Conservation (phyloP, 2,888 invertebrate genomes). For the Blomia tropicalis region DNA sequence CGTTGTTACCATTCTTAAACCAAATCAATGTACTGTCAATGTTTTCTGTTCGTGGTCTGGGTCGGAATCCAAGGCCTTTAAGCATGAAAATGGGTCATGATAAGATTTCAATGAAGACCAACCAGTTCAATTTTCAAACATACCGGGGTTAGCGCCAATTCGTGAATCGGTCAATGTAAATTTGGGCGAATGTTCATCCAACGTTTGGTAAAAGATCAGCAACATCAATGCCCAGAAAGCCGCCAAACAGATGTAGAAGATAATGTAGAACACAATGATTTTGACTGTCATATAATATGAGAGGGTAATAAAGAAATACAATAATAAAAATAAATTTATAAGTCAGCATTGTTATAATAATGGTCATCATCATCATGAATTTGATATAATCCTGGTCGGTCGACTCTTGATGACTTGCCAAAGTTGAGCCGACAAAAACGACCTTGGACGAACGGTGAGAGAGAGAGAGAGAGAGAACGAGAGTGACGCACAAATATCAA, state of each 20-base stretch:
- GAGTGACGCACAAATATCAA: no score
- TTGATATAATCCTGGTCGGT: no score
- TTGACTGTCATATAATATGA: no score
- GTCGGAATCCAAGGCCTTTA: conserved; percentile 93
- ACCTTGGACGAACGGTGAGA: background rate
- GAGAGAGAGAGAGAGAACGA: no score
- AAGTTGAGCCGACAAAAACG: no score
- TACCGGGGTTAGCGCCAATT: conserved; percentile 87
- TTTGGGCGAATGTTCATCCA: conserved; percentile 66
- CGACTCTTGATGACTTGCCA: no score
- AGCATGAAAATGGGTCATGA: background rate
- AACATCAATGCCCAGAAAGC: conserved; percentile 89
- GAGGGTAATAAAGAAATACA: conserved; percentile 42
- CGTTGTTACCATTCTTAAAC: conserved; percentile 47
- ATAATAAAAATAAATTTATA: conserved; percentile 1
- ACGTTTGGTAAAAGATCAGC: conserved; percentile 81
- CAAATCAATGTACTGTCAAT: conserved; percentile 92
- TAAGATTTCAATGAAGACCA: background rate
- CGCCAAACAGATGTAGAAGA: conserved; percentile 79
- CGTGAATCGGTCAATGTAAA: conserved; percentile 71
- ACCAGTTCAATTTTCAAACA: conserved; percentile 28
- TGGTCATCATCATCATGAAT: background rate
- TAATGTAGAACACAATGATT: conserved; percentile 83
- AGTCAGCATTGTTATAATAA: conserved; percentile 10
- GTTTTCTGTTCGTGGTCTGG: conserved; percentile 79